Conservation (phyloP, 2,797 vertebrate species). For the Rhynchonycteris naso region DNA sequence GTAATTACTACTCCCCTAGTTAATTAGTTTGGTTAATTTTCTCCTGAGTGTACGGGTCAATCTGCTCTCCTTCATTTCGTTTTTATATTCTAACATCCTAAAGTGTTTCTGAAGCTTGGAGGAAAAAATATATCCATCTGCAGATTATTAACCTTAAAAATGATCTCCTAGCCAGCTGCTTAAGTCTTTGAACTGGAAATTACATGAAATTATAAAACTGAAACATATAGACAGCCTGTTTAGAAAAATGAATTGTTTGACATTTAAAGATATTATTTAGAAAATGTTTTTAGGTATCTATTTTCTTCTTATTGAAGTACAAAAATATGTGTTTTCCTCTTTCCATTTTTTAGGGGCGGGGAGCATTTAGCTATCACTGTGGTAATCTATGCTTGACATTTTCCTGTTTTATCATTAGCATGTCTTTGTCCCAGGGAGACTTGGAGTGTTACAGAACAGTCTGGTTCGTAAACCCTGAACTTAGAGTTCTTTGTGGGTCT, state of each 20-base stretch:
- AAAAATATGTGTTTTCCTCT: not conserved
- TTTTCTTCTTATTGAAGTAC: not conserved
- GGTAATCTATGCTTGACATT: not conserved
- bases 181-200: constrained; percentile 43
- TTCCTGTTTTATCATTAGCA: not conserved
- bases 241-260: constrained; percentile 41
- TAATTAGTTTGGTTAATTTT: constrained; percentile 58
- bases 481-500: not conserved
- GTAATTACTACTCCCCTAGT: not conserved
- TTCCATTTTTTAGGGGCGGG: not conserved
- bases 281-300: not conserved
- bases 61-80: constrained; percentile 24
- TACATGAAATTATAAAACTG: not conserved
- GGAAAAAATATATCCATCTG: not conserved
- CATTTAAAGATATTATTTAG: constrained; percentile 14
- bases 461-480: not conserved
- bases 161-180: not conserved
- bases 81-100: not conserved
- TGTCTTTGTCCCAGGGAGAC: not conserved
- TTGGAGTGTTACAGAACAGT: not conserved
- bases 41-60: not conserved
- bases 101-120: constrained; percentile 20
- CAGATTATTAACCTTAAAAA: constrained; percentile 44
- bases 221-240: not conserved
- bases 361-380: not conserved